Base-by-base conservation (phyloP, 2,113 vertebrate genomes). In the Anas platyrhynchos region DNA sequence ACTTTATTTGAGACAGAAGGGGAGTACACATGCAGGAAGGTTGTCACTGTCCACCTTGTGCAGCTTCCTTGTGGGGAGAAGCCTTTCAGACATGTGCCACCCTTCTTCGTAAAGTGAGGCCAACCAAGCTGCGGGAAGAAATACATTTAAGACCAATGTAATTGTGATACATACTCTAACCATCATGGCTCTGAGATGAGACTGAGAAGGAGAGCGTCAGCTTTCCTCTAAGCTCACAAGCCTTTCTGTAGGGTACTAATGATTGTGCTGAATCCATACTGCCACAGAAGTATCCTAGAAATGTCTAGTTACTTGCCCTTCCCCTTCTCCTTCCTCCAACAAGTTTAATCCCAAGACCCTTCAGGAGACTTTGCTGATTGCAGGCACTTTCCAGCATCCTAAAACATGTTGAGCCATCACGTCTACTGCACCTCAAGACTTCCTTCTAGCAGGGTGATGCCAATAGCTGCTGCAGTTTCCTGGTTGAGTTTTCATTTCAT, bases 401-500 rank as follows among this genome's bases (percentile, higher is more conserved):
- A 46, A 78, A 89, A 91, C n/a, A 13, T 65, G 77, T 67, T 93
- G 89, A 95, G 61, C 68, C 74, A 78, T 92, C 62, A 63, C 2
- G 16, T 67, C 62, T 78, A 69, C 31, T 82, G 32, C 62, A 36
- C 7, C 7, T 23, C 44, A 29, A 7, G 6, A 29, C 32, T 81
- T 94, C 56, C 83, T 81, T 29, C 80, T 86, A 7, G 0, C 52
- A 48, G 15, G 38, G 23, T 3, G 17, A 72, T 90, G 79, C 46
- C 91, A 89, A 5, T 20, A 55, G 29, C 56, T 83, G 15, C 10
- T 63, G 41, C 65, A 81, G 76, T 81, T 95, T 93, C 76, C 88
- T 86, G 34, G 36, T 81, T 77, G 61, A 88, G 23, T 72, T 83
- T 86, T 86, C 81, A 56, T 65, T 75, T 41, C 72, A 74, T 79